phyloP scores from a whole-genome alignment of 2,888 invertebrate genomes.

The Drosophila sordidula region DNA sequence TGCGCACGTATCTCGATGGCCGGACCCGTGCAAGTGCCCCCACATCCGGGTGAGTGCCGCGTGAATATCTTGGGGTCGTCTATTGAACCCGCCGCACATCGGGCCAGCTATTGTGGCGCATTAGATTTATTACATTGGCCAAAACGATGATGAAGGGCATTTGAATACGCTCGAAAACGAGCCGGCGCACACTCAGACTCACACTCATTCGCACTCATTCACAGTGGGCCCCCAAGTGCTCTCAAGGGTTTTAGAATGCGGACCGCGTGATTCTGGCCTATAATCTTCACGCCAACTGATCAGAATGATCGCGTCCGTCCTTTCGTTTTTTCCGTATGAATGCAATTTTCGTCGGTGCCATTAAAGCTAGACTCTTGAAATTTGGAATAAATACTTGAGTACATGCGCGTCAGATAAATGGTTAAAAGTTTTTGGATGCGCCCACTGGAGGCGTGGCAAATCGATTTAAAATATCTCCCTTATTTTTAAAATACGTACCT shows the following conservation, averaged over 20 bases:
- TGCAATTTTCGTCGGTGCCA: too few species aligned
- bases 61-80: constrained; percentile 44
- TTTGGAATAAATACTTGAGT: too few species aligned
- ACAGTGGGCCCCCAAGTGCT: constrained; percentile 1
- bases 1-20: too few species aligned
- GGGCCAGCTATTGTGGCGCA: constrained; percentile 51
- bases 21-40: background rate
- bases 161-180: constrained; percentile 39
- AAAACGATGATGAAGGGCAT: constrained; percentile 60
- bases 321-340: too few species aligned
- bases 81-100: constrained; percentile 54
- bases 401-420: too few species aligned
- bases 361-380: too few species aligned
- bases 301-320: too few species aligned
- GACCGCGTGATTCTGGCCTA: background rate
- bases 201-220: constrained; percentile 11
- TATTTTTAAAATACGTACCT: too few species aligned
- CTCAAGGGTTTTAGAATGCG: background rate
- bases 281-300: too few species aligned
- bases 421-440: too few species aligned
- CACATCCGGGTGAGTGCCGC: constrained; percentile 46
- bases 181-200: constrained; percentile 2
- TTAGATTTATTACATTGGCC: constrained; percentile 64
- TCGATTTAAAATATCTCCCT: too few species aligned
- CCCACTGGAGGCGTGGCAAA: too few species aligned